phyloP scores from a whole-genome alignment of 2,113 vertebrate species.

The Psittacara wagleri region DNA sequence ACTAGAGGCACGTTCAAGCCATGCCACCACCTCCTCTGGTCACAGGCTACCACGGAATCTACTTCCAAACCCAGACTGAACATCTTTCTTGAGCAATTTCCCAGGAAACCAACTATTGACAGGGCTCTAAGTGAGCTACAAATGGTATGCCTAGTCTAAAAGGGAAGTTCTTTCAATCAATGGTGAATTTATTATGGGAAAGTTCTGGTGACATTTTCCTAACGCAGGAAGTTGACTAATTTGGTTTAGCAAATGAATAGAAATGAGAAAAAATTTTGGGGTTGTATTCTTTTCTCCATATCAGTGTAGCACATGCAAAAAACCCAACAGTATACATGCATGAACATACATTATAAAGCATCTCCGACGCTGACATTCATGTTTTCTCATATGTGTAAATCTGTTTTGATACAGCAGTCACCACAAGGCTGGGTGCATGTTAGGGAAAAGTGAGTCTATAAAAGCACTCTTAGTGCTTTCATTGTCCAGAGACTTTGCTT shows the following conservation, averaged over 20 bases:
- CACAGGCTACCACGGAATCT: not conserved
- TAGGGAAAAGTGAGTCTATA: not conserved
- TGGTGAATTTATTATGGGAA: not conserved
- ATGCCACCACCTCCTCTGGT: not conserved
- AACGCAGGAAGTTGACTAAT: not conserved
- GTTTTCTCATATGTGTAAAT: not conserved
- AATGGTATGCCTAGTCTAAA: not conserved
- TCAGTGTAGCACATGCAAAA: not conserved
- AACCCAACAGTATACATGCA: fast-evolving
- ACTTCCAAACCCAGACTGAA: not conserved
- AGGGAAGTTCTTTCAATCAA: not conserved
- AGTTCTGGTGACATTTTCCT: not conserved
- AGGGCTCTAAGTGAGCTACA: not conserved
- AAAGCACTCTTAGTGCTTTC: not conserved
- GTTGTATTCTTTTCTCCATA: not conserved
- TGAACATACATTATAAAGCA: not conserved
- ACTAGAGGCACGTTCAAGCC: not conserved
- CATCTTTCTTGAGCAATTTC: not conserved
- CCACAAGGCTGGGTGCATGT: not conserved
- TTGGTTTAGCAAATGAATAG: not conserved
- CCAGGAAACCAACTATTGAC: not conserved
- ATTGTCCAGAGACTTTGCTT: not conserved
- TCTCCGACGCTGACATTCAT: not conserved
- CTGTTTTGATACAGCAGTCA: not conserved
- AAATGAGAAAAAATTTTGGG: not conserved